Evolutionary conservation across 2,797 vertebrate species (phyloP).

Genomic region (Hylomyscus alleni): DNA sequence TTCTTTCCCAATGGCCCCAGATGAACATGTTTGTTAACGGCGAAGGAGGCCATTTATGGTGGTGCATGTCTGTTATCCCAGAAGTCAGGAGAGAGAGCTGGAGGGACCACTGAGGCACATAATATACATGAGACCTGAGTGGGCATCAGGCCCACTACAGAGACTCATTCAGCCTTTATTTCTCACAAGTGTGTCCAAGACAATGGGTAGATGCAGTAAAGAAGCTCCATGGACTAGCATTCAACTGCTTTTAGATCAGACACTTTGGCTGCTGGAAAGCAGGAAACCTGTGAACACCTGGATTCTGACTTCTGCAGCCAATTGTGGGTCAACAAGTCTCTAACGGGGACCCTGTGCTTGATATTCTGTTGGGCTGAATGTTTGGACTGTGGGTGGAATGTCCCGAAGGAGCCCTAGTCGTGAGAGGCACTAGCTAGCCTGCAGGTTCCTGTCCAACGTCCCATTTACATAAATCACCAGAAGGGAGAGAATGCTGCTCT

Average conservation of each 20-base stretch:
- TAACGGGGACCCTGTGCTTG: slow-evolving; percentile 66
- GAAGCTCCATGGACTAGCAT: neutral
- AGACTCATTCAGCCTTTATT: neutral
- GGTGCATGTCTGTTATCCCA: neutral
- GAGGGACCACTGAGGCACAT: neutral
- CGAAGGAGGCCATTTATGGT: neutral
- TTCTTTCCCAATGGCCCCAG: neutral
- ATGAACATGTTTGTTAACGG: neutral
- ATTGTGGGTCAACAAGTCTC: slow-evolving; percentile 73
- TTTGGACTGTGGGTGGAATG: slow-evolving; percentile 72
- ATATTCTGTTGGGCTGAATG: slow-evolving; percentile 44
- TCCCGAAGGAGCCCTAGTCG: slow-evolving; percentile 70
- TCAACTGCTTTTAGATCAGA: neutral
- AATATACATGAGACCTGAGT: neutral
- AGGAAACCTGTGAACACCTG: slow-evolving; percentile 35
- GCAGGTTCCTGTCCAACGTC: slow-evolving; percentile 59
- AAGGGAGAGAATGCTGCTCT: slow-evolving; percentile 73
- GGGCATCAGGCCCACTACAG: neutral
- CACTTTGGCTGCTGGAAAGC: slow-evolving; percentile 4
- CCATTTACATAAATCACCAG: slow-evolving; percentile 71
- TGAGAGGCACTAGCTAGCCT: slow-evolving; percentile 77
- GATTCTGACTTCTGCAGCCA: slow-evolving; percentile 32
- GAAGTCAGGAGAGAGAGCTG: neutral
- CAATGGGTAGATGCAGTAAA: neutral
- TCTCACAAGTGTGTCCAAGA: neutral